Base-by-base conservation (phyloP, 2,113 vertebrate genomes). In the Zosterops lateralis region DNA sequence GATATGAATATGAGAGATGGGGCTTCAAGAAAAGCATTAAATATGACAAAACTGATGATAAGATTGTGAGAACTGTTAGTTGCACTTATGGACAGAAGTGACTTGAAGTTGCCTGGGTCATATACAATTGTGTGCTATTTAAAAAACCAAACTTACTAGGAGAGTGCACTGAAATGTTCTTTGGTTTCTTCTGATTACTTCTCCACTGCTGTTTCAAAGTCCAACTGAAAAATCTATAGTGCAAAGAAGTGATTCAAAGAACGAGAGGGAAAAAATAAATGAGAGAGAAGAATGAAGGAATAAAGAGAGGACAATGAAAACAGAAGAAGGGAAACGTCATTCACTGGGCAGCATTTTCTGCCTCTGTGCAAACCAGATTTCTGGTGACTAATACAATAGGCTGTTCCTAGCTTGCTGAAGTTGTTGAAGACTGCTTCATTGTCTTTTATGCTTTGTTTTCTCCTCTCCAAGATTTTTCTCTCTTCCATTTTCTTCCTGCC, bases 351-450 rank as follows among this genome's bases (percentile, higher is more conserved):
- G 17, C 32, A 45, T 85, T 82, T 62, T 68, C 60, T 70, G 34
- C 75, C 51, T 72, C 20, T 7, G 6, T 24, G 47, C 53, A 86
- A 86, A 56, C 34, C n/a, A 75, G 56, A 19, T 83, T 91, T 87
- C 77, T 74, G 14, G 44, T 89, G 54, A 24, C 71, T 72, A 80
- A 53, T 68, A 76, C 44, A 89, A 66, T 34, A 81, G 31, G 34
- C n/a, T 21, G 3, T 60, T 91, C 44, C 36, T 53, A 73, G 45
- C 50, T 79, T 57, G 64, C 53, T 89, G 45, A 86, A 88, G 19
- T 73, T 93, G 67, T 95, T n/a, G n/a, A n/a, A n/a, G n/a, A n/a
- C n/a, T n/a, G 56, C 91, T 92, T 95, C 56, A 93, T 95, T 90
- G 72, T 73, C 75, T 76, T 87, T 84, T 80, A 51, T 51, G 14